These are phyloP conservation scores for Mohoua ochrocephala DNA, from an alignment of 2,113 vertebrate species.

Conservation along the genomic window DNA sequence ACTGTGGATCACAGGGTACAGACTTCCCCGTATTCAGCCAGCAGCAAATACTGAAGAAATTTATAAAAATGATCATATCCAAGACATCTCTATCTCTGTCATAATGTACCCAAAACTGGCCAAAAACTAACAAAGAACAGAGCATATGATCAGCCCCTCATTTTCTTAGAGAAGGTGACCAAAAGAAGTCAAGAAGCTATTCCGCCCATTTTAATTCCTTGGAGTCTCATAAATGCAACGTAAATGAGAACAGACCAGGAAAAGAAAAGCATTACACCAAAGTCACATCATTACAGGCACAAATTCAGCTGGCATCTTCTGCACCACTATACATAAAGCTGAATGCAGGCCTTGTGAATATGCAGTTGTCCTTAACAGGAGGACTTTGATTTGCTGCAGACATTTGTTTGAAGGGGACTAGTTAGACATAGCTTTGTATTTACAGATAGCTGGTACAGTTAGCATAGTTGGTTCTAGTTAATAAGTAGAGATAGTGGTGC, in stretches of 20 bases:
- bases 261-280: background rate
- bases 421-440: background rate
- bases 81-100: background rate
- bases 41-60: background rate
- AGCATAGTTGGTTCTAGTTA: background rate
- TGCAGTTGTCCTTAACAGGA: background rate
- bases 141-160: background rate
- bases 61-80: background rate
- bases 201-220: background rate
- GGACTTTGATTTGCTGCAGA: background rate
- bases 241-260: background rate
- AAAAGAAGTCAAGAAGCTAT: background rate
- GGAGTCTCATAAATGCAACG: fast-evolving
- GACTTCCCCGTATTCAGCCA: background rate
- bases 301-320: conserved; percentile 16
- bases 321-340: background rate
- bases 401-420: background rate
- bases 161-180: background rate
- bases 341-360: conserved; percentile 17
- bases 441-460: background rate
- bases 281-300: background rate
- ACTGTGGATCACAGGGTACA: background rate
- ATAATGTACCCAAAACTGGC: background rate
- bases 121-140: background rate
- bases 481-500: background rate